Percentiles rank a stretch among this genome's conserved stretches.
phyloP scores from a whole-genome alignment of 2,888 invertebrate genomes.

The Chydorus sphaericus region DNA sequence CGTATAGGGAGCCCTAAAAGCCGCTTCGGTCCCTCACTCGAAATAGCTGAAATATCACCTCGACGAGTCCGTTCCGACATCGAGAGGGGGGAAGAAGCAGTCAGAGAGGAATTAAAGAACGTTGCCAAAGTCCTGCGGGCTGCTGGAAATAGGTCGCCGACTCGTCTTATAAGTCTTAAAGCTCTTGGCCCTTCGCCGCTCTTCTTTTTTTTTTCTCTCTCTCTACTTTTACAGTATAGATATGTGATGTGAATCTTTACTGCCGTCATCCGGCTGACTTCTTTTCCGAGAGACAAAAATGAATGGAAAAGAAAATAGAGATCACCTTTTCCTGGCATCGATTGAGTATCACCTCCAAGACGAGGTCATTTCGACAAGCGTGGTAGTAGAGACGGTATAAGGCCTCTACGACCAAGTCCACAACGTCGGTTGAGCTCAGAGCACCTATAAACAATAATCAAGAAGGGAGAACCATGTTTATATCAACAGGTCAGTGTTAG shows the following conservation, averaged over 20 bases:
- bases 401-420: background rate
- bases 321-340: background rate
- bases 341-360: background rate
- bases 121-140: background rate
- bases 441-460: background rate
- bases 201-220: too few relatives aligned
- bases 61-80: too few relatives aligned
- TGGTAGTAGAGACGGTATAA: background rate
- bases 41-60: background rate
- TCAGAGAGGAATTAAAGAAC: background rate
- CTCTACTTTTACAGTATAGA: background rate
- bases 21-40: too few relatives aligned
- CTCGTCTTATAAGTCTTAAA: background rate
- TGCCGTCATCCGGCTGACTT: background rate
- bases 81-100: background rate
- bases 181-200: background rate
- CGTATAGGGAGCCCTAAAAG: too few relatives aligned
- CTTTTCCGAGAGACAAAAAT: background rate
- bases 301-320: background rate
- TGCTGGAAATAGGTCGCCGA: background rate
- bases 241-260: too few relatives aligned
- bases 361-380: background rate
- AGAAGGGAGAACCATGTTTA: background rate
- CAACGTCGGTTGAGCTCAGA: background rate
- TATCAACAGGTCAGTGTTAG: background rate